Conservation (phyloP, 2,888 invertebrate genomes). For the Crocallis elinguaria region DNA sequence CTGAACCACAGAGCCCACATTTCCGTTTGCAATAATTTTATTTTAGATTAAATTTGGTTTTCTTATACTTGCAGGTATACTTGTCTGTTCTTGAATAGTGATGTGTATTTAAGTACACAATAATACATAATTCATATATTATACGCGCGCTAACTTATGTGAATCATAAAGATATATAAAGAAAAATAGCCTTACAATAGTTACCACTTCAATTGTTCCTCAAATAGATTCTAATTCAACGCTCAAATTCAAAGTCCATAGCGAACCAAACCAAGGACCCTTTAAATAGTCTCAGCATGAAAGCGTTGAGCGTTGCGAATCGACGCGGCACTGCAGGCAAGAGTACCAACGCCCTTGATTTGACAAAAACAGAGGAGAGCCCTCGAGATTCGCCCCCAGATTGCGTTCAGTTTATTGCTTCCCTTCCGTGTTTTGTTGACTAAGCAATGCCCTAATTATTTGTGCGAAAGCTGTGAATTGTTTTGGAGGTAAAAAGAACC, state of each 20-base stretch:
- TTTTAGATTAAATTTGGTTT: too few relatives aligned
- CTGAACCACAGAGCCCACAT: too few relatives aligned
- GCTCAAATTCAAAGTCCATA: not conserved
- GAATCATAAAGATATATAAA: too few relatives aligned
- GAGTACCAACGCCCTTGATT: conserved; percentile 49
- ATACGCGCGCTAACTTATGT: too few relatives aligned
- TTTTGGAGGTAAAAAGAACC: not conserved
- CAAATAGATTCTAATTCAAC: not conserved
- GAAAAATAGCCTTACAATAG: too few relatives aligned
- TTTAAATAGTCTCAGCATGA: conserved; percentile 18
- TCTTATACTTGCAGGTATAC: too few relatives aligned
- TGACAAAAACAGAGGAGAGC: conserved; percentile 61
- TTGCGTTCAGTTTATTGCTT: conserved; percentile 56
- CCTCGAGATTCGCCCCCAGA: conserved; percentile 57
- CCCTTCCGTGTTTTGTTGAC: conserved; percentile 48
- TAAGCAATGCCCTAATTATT: conserved; percentile 40
- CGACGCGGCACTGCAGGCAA: conserved; percentile 22
- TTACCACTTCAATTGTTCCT: not conserved
- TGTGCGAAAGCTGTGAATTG: conserved; percentile 5
- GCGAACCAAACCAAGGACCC: conserved; percentile 1
- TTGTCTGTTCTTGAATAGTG: too few relatives aligned
- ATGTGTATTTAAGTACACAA: too few relatives aligned
- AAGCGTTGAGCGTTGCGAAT: conserved; percentile 18
- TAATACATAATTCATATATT: too few relatives aligned
- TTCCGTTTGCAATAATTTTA: too few relatives aligned